A percentile compares a stretch with the other conserved stretches of the same genome.
Conservation (phyloP, 2,888 invertebrate species). For the Rutpela maculata region DNA sequence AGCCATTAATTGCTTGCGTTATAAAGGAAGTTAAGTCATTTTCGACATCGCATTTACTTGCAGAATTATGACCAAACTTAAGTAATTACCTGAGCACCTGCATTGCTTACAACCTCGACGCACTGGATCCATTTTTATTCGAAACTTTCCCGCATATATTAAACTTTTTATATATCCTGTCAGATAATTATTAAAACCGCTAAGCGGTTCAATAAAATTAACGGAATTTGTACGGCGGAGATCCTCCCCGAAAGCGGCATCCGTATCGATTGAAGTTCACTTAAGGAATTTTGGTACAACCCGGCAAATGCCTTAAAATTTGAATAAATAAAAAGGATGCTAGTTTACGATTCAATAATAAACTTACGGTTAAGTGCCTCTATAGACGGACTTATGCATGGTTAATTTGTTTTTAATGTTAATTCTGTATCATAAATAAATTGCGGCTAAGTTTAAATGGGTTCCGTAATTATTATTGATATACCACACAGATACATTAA, state of each 20-base stretch:
- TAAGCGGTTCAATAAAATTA: not conserved
- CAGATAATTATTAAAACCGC: not conserved
- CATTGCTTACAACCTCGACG: not conserved
- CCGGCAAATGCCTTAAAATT: constrained; percentile 13
- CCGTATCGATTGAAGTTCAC: not conserved
- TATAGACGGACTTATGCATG: constrained; percentile 6
- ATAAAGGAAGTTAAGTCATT: not conserved
- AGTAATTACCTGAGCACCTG: not conserved
- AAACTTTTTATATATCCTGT: constrained; percentile 2
- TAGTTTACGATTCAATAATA: constrained; percentile 21
- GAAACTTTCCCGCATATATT: not conserved
- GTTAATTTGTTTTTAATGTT: constrained; percentile 35
- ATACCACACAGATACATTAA: not conserved
- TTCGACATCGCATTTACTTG: not conserved
- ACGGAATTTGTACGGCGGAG: not conserved
- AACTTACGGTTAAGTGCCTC: constrained; percentile 15
- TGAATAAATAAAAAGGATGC: not conserved
- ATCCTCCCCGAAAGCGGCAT: not conserved
- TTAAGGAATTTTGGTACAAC: not conserved
- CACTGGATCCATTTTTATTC: not conserved
- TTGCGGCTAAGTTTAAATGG: not conserved
- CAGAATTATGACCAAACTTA: not conserved
- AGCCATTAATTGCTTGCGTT: too few species aligned
- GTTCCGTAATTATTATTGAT: not conserved
- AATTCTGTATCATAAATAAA: constrained; percentile 24